phyloP scores from a whole-genome alignment of 2,797 vertebrate species.

The Poeciliopsis infans region DNA sequence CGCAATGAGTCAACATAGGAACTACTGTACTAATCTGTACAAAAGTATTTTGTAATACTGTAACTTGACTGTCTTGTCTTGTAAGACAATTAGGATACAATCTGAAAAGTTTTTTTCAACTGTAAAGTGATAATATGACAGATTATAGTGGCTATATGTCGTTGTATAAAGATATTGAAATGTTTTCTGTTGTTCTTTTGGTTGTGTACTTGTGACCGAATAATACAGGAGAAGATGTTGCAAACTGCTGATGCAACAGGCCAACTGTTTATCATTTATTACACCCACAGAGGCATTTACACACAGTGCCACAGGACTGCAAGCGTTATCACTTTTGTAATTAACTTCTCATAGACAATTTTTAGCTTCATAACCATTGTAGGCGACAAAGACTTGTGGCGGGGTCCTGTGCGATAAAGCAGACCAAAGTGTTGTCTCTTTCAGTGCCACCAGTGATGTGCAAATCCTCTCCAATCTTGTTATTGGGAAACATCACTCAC shows the following conservation, averaged over 20 bases:
- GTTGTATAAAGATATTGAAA: conserved; percentile 62
- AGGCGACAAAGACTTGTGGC: conserved; percentile 38
- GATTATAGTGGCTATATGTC: conserved; percentile 27
- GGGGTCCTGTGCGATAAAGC: conserved; percentile 40
- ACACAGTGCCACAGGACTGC: conserved; percentile 28
- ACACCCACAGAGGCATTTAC: conserved; percentile 23
- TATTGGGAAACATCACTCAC: conserved; percentile 68
- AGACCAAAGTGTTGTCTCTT: conserved; percentile 51
- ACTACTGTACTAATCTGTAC: conserved; percentile 42
- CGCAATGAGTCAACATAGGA: conserved; percentile 4
- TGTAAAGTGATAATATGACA: conserved; percentile 55
- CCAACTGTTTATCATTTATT: conserved; percentile 41
- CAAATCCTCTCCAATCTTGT: conserved; percentile 69
- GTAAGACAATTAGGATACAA: conserved; percentile 51
- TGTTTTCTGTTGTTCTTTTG: conserved; percentile 32
- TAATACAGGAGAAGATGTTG: conserved; percentile 18
- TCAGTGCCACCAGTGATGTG: conserved; percentile 44
- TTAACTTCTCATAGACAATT: conserved; percentile 58
- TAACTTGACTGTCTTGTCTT: conserved; percentile 66
- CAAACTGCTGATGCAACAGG: conserved; percentile 24
- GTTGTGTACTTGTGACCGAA: conserved; percentile 33
- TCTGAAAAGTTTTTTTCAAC: conserved; percentile 27
- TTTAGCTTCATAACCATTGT: conserved; percentile 31
- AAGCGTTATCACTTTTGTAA: conserved; percentile 53
- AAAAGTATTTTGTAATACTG: conserved; percentile 67